Evolutionary conservation across 2,888 invertebrate species (phyloP).

Genomic region (Drosophila rellima): DNA sequence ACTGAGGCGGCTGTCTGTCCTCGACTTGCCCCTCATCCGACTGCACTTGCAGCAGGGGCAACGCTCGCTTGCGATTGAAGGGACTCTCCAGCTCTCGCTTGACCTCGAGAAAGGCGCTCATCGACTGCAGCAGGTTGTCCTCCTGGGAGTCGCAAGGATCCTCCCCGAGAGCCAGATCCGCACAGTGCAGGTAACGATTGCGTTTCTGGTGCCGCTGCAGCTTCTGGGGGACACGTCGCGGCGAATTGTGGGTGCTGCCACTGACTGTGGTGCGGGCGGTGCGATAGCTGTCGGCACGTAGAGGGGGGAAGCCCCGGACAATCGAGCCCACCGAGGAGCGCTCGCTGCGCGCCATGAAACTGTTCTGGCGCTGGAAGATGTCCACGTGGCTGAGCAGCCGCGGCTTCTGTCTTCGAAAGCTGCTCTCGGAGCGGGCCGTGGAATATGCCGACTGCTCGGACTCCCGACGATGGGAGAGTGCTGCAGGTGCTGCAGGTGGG

Average conservation of each 20-base stretch:
- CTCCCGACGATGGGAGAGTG: slow-evolving; percentile 57
- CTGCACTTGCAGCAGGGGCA: slow-evolving; percentile 47
- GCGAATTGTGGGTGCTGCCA: slow-evolving; percentile 39
- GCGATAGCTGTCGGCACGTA: slow-evolving; percentile 68
- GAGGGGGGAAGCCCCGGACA: slow-evolving; percentile 82
- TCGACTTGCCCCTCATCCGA: not conserved
- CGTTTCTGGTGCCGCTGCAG: slow-evolving; percentile 57
- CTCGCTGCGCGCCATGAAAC: slow-evolving; percentile 82
- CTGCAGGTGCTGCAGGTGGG: slow-evolving; percentile 5
- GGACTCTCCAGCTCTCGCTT: slow-evolving; percentile 82
- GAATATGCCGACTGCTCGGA: slow-evolving; percentile 74
- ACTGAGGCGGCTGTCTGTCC: not conserved
- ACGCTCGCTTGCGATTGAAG: slow-evolving; percentile 40
- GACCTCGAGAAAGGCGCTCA: slow-evolving; percentile 84
- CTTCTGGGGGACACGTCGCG: slow-evolving; percentile 42
- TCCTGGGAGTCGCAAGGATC: slow-evolving; percentile 74
- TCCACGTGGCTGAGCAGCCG: slow-evolving; percentile 75
- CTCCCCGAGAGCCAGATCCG: slow-evolving; percentile 82
- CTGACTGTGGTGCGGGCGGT: slow-evolving; percentile 58
- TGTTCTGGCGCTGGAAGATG: slow-evolving; percentile 82
- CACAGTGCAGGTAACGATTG: slow-evolving; percentile 81
- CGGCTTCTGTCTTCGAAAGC: slow-evolving; percentile 56
- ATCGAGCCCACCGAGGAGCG: slow-evolving; percentile 84
- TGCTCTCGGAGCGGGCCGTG: slow-evolving; percentile 74
- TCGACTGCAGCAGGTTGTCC: slow-evolving; percentile 83